Evolutionary conservation across 2,888 invertebrate species (phyloP).

Genomic region (Tethea ocularis): DNA sequence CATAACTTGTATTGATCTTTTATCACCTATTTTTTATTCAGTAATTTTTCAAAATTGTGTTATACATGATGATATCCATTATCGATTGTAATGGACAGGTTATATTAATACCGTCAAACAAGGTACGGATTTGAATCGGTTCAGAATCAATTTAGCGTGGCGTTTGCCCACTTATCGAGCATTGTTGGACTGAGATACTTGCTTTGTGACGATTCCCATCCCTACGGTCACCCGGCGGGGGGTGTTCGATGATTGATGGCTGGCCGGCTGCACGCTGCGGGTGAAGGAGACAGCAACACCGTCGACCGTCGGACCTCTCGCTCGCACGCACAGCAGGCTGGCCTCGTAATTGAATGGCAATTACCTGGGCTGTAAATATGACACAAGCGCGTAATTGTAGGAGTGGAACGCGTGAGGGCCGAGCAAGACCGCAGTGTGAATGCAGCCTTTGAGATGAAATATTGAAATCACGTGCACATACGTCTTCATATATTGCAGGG

Average conservation of each 20-base stretch:
- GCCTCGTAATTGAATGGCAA: constrained; percentile 83
- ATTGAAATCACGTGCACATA: constrained; percentile 66
- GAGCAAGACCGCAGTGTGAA: constrained; percentile 70
- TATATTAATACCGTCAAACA: constrained; percentile 63
- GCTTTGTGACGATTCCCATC: constrained; percentile 78
- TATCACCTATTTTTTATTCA: not conserved
- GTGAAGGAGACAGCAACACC: constrained; percentile 49
- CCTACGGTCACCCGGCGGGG: constrained; percentile 77
- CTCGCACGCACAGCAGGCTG: constrained; percentile 66
- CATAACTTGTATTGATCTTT: not conserved
- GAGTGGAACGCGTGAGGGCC: constrained; percentile 75
- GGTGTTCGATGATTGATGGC: constrained; percentile 81
- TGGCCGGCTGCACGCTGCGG: constrained; percentile 67
- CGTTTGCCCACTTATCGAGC: constrained; percentile 80
- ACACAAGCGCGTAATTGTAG: constrained; percentile 83
- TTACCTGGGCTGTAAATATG: constrained; percentile 85
- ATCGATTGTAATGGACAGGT: constrained; percentile 26
- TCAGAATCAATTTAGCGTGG: constrained; percentile 77
- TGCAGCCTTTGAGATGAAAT: constrained; percentile 72
- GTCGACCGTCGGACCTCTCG: constrained; percentile 47
- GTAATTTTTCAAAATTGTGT: constrained; percentile 12
- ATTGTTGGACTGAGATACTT: constrained; percentile 70
- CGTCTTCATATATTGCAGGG: constrained; percentile 40
- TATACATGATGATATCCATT: constrained; percentile 20
- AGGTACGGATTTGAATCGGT: constrained; percentile 60